Conservation (phyloP, 2,797 vertebrate species). For the Meriones psammophilus region DNA sequence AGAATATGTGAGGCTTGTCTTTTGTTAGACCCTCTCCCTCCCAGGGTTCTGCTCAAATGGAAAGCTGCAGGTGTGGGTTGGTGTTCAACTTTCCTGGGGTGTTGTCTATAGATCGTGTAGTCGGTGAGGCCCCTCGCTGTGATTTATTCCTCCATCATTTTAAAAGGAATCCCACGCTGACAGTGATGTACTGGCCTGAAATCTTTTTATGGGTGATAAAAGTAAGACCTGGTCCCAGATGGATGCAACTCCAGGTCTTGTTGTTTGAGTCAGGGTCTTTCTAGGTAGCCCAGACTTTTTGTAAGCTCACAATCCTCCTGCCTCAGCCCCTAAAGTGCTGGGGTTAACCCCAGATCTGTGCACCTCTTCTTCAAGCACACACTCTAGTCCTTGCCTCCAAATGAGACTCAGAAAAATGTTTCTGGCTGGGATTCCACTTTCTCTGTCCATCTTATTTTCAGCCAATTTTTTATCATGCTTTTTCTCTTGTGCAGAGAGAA, state of each 20-base stretch:
- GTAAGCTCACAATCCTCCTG: not conserved
- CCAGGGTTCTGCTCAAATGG: not conserved
- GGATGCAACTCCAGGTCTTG: not conserved
- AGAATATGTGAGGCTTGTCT: not conserved
- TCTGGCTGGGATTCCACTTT: not conserved
- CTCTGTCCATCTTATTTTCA: not conserved
- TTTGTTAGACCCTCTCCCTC: not conserved
- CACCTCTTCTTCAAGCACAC: not conserved
- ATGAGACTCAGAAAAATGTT: not conserved
- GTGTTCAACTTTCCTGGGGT: not conserved
- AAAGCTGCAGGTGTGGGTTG: not conserved
- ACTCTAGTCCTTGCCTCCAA: not conserved
- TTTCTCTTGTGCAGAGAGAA: conserved; percentile 53
- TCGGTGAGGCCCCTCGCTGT: not conserved
- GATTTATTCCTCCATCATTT: not conserved
- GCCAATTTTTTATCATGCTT: conserved; percentile 41
- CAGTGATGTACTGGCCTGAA: not conserved
- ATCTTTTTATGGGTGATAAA: not conserved
- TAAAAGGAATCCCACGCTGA: not conserved
- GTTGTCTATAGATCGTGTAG: accelerated
- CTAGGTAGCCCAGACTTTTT: not conserved
- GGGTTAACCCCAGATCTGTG: not conserved
- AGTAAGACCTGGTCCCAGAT: not conserved
- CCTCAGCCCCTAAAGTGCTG: not conserved
- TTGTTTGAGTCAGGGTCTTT: not conserved